Percentiles rank a stretch among this genome's conserved stretches.
phyloP scores from a whole-genome alignment of 1,140 invertebrate genomes.

The Drosophila triauraria region DNA sequence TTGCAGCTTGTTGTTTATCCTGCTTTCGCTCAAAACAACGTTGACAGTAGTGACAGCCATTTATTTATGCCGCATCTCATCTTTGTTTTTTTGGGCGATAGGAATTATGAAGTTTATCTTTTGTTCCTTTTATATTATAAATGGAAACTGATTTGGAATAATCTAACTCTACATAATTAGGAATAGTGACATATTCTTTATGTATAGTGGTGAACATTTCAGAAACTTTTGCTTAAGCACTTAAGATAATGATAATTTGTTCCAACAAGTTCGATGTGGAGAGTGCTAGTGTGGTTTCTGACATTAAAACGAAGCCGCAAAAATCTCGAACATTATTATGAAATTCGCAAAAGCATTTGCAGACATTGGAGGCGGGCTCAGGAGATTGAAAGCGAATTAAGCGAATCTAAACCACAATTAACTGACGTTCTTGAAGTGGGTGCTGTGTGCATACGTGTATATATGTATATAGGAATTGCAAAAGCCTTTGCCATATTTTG shows the following conservation, averaged over 20 bases:
- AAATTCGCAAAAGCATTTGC: neutral
- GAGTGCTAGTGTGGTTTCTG: neutral
- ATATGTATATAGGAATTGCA: too few species aligned
- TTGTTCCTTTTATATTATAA: too few species aligned
- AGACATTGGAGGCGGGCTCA: neutral
- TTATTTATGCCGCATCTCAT: too few species aligned
- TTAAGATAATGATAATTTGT: too few species aligned
- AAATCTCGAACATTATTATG: slow-evolving; percentile 18
- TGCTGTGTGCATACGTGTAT: neutral
- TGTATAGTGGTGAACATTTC: too few species aligned
- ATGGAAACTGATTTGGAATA: too few species aligned
- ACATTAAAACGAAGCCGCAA: neutral
- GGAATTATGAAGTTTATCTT: too few species aligned
- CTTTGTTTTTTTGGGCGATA: too few species aligned
- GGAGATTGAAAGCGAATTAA: slow-evolving; percentile 4
- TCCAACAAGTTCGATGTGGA: neutral
- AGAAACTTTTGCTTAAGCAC: too few species aligned
- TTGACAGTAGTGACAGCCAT: slow-evolving; percentile 12
- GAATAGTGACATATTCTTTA: too few species aligned
- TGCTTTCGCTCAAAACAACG: slow-evolving; percentile 18
- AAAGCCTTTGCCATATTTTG: slow-evolving; percentile 23
- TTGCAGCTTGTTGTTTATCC: neutral
- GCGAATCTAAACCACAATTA: slow-evolving; percentile 43
- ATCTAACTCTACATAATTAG: too few species aligned
- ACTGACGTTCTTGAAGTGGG: slow-evolving; percentile 4